phyloP scores from a whole-genome alignment of 2,113 vertebrate genomes.

The Nothoprocta perdicaria region DNA sequence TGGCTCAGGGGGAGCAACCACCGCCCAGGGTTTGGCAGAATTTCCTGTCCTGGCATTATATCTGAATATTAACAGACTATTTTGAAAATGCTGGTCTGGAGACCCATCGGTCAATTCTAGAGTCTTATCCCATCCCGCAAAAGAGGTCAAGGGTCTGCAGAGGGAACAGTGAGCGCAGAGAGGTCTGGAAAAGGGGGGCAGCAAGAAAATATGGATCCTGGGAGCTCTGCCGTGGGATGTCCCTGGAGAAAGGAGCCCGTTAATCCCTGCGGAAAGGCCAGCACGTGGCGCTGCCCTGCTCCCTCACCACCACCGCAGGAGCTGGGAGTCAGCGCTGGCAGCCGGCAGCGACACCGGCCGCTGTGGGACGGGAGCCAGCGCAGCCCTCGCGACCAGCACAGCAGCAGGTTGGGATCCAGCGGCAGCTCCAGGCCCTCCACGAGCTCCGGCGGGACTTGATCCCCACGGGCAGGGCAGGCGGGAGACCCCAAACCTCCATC shows the following conservation, averaged over 20 bases:
- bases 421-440: neutral
- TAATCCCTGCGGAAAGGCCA: neutral
- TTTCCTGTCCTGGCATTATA: neutral
- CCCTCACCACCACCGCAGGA: neutral
- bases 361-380: fast-evolving
- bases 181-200: too few relatives aligned
- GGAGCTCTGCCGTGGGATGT: neutral
- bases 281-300: neutral
- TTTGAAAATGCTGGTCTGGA: neutral
- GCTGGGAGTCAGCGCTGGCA: neutral
- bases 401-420: too few relatives aligned
- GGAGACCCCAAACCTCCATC: neutral
- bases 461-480: neutral
- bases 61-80: neutral
- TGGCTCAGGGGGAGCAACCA: neutral
- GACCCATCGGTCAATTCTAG: neutral
- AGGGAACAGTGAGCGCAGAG: neutral
- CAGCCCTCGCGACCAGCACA: neutral
- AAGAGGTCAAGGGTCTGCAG: neutral
- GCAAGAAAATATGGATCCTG: neutral
- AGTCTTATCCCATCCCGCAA: neutral
- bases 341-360: fast-evolving
- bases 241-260: neutral
- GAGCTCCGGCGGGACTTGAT: neutral
- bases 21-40: neutral